Base-by-base conservation (phyloP, 1,140 invertebrate genomes). In the Metopolophium dirhodum region DNA sequence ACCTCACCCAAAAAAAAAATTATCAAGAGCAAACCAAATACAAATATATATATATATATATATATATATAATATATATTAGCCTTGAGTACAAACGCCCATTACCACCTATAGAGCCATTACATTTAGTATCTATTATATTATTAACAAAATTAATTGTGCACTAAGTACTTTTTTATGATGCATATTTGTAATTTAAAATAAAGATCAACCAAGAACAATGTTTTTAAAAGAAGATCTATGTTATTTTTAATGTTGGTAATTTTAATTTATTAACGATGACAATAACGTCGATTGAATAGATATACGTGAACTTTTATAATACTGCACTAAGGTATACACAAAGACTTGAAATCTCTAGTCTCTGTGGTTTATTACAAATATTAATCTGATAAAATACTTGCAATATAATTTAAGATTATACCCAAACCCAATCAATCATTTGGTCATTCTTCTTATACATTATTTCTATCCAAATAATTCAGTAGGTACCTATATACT, bases 1-100 rank as follows among this genome's bases (percentile, higher is more conserved):
- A 93, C 91, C 91, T 93, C 91, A 7, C 91, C 91, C 91, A 86
- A 86, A 45, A 83, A 91, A 91, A 92, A 82, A 93, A 45, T 45
- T 90, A 45, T 68, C 45, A 47, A 37, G 23, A 68, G 11, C 22
- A 4, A 61, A 85, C 8, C 30, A 35, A 92, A 47, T 37, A 47
- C 45, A 47, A 86, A 83, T 30, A 83, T 18, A 77, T 30, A 30
- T 51, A 68, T n/a, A 91, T n/a, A n/a, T n/a, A n/a, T n/a, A n/a
- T n/a, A n/a, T n/a, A n/a, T n/a, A n/a, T n/a, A n/a, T n/a, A n/a
- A n/a, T n/a, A 47, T 22, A 91, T 47, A 82, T 82, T 92, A 86
- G 45, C 91, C 91, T 93, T 93, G 91, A 41, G 26, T 57, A n/a
- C 26, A 45, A 57, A 54, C 77, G 49, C 91, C 49, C 86, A 86